Percentiles rank a stretch among this genome's conserved stretches.
These are phyloP conservation scores for Choloepus didactylus DNA, from an alignment of 2,797 vertebrate species.

Conservation along the genomic window DNA sequence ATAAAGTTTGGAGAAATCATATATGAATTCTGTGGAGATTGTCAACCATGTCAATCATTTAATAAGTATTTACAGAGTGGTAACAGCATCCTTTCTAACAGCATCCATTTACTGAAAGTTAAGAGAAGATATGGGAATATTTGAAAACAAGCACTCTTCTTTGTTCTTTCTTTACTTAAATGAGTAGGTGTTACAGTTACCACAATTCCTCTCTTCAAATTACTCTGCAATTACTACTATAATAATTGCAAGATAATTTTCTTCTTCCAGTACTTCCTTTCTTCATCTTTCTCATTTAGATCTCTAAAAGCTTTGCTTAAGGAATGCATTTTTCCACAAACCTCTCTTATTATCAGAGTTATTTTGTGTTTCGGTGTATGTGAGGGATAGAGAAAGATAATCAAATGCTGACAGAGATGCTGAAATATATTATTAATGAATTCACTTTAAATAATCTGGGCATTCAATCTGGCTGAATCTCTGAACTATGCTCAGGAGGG, in stretches of 20 bases:
- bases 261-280: constrained; percentile 40
- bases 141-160: neutral
- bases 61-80: constrained; percentile 1
- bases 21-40: neutral
- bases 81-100: neutral
- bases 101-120: neutral
- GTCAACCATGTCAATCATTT: neutral
- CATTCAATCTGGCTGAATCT: constrained; percentile 41
- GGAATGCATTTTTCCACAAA: neutral
- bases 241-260: constrained; percentile 50
- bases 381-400: neutral
- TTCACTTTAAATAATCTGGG: neutral
- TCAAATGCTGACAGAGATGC: neutral
- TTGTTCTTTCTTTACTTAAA: neutral
- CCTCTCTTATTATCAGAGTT: neutral
- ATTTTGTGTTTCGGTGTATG: neutral
- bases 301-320: neutral
- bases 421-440: neutral
- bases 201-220: neutral
- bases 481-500: constrained; percentile 38
- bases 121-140: neutral
- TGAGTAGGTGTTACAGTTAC: neutral
- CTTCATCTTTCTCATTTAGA: constrained; percentile 18
- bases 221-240: constrained; percentile 17
- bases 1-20: constrained; percentile 6